Percentiles rank a stretch among this genome's conserved stretches.
Evolutionary conservation across 2,113 vertebrate genomes (phyloP).

Genomic region (Morone chrysops): DNA sequence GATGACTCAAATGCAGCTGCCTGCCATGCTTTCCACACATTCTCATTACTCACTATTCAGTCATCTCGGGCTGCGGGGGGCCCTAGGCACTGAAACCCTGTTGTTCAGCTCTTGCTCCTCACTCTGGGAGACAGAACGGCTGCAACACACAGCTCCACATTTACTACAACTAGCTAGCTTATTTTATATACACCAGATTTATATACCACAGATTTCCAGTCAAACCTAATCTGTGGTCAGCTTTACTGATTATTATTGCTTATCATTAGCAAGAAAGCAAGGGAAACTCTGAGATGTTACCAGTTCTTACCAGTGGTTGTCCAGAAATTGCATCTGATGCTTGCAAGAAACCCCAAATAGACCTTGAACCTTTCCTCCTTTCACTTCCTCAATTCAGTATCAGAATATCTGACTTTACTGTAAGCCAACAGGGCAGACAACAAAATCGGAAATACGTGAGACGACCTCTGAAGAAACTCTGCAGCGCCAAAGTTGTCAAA

Average conservation of each 20-base stretch:
- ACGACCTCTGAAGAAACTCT: constrained; percentile 21
- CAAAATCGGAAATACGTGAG: not conserved
- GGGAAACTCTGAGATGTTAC: not conserved
- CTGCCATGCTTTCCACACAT: constrained; percentile 80
- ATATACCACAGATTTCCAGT: constrained; percentile 27
- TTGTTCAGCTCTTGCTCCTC: constrained; percentile 48
- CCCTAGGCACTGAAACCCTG: constrained; percentile 55
- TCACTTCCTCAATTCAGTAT: constrained; percentile 59
- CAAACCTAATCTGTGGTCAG: constrained; percentile 24
- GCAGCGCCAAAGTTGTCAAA: not conserved
- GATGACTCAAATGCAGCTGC: constrained; percentile 81
- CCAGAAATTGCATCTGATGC: not conserved
- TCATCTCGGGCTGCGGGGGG: constrained; percentile 61
- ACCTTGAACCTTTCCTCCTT: constrained; percentile 35
- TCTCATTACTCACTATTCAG: constrained; percentile 79
- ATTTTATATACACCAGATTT: constrained; percentile 36
- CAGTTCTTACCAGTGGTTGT: not conserved
- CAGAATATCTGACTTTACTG: constrained; percentile 59
- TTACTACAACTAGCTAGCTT: constrained; percentile 36
- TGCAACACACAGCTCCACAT: constrained; percentile 33
- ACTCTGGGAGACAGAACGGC: constrained; percentile 29
- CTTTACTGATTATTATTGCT: not conserved
- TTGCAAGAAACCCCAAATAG: constrained; percentile 41
- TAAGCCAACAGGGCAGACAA: constrained; percentile 41
- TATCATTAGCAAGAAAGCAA: constrained; percentile 1